Evolutionary conservation across 2,888 invertebrate genomes (phyloP).

Genomic region (Acrocera orbiculus): DNA sequence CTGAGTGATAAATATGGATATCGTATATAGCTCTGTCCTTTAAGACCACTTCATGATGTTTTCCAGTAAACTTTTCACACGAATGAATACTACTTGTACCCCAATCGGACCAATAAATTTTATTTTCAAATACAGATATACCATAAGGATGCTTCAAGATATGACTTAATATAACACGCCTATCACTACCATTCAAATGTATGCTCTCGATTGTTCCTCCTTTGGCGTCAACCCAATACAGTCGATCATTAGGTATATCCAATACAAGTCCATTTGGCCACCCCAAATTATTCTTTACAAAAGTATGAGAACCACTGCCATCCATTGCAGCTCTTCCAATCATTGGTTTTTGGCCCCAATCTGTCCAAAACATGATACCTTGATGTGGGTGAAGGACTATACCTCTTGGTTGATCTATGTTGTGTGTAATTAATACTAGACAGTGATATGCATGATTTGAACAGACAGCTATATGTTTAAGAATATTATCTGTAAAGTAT

Average conservation of each 20-base stretch:
- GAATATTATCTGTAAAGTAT: slow-evolving; percentile 60
- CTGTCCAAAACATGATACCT: slow-evolving; percentile 83
- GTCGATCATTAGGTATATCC: slow-evolving; percentile 55
- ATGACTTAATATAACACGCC: slow-evolving; percentile 41
- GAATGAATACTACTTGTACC: slow-evolving; percentile 52
- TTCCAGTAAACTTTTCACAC: slow-evolving; percentile 61
- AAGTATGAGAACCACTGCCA: slow-evolving; percentile 41
- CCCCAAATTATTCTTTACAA: slow-evolving; percentile 44
- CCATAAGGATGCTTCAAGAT: slow-evolving; percentile 64
- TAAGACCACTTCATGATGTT: slow-evolving; percentile 37
- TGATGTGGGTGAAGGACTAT: slow-evolving; percentile 48
- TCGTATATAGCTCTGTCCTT: slow-evolving; percentile 35
- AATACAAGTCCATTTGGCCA: slow-evolving; percentile 80
- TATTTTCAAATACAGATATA: slow-evolving; percentile 72
- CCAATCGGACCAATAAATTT: slow-evolving; percentile 85
- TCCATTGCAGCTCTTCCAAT: slow-evolving; percentile 77
- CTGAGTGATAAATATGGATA: slow-evolving; percentile 57
- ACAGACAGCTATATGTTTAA: slow-evolving; percentile 58
- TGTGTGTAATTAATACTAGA: slow-evolving; percentile 40
- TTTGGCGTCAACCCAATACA: slow-evolving; percentile 83
- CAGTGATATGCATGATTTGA: slow-evolving; percentile 47
- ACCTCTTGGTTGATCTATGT: slow-evolving; percentile 47
- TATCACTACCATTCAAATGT: slow-evolving; percentile 43
- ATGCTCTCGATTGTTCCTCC: slow-evolving; percentile 46
- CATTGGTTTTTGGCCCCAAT: slow-evolving; percentile 57